Percentiles rank a stretch among this genome's conserved stretches.
Conservation (phyloP, 2,888 invertebrate species). For the Molorchus minor region DNA sequence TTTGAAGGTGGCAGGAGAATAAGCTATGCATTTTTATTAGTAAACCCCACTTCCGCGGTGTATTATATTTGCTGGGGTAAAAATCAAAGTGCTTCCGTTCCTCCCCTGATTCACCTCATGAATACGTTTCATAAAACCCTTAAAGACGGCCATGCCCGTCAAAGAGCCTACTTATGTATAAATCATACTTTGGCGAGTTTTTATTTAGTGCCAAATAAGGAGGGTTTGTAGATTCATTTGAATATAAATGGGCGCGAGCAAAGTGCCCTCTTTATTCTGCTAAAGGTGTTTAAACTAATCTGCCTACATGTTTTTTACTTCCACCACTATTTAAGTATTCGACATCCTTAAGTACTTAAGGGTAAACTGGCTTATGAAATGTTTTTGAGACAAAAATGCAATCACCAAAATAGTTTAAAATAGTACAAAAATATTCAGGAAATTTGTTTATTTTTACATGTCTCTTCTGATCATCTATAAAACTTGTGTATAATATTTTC, state of each 20-base stretch:
- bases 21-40: constrained; percentile 63
- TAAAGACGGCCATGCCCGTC: constrained; percentile 53
- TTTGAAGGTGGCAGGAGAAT: constrained; percentile 52
- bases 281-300: no score
- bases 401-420: no score
- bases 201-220: constrained; percentile 49
- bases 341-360: no score
- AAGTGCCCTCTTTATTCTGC: constrained; percentile 35
- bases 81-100: constrained; percentile 61
- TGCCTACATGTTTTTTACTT: no score
- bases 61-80: constrained; percentile 61
- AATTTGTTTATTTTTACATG: no score
- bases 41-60: constrained; percentile 56
- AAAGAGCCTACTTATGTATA: constrained; percentile 56
- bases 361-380: no score
- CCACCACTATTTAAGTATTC: no score
- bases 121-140: constrained; percentile 57
- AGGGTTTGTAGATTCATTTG: constrained; percentile 48
- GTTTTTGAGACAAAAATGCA: no score
- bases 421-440: no score
- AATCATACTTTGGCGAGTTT: constrained; percentile 53
- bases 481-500: no score
- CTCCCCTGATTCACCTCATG: constrained; percentile 58
- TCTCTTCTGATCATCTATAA: no score
- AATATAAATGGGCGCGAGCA: constrained; percentile 44